A percentile compares a stretch with the other conserved stretches of the same genome.
Evolutionary conservation across 2,113 vertebrate species (phyloP).

Genomic region (Serilophus lunatus): DNA sequence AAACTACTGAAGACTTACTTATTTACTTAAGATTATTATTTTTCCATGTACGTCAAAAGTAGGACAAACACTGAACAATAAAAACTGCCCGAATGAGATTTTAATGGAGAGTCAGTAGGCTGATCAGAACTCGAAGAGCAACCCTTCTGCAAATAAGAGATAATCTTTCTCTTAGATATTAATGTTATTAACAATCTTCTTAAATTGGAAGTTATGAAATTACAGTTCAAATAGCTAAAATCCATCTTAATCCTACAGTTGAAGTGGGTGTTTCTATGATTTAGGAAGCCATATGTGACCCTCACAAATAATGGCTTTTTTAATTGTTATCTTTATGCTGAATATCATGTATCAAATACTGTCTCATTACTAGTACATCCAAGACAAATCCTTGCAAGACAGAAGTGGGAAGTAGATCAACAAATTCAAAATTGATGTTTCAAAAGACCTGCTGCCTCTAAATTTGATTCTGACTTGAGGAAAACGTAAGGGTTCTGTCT

Average conservation of each 20-base stretch:
- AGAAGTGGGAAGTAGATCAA: neutral
- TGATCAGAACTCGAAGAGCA: neutral
- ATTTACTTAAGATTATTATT: neutral
- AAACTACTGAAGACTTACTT: neutral
- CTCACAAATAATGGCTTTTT: neutral
- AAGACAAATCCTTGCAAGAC: neutral
- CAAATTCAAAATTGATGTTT: neutral
- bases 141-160: neutral
- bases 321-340: neutral
- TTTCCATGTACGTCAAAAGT: neutral
- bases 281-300: neutral
- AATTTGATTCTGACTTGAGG: neutral
- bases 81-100: neutral
- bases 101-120: neutral
- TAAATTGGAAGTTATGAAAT: neutral
- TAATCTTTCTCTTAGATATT: neutral
- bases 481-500: neutral
- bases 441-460: neutral
- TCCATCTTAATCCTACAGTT: neutral
- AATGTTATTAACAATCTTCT: neutral
- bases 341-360: neutral
- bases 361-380: neutral
- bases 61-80: neutral
- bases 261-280: neutral
- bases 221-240: neutral